Evolutionary conservation across 2,113 vertebrate species (phyloP).

Genomic region (Equus quagga): DNA sequence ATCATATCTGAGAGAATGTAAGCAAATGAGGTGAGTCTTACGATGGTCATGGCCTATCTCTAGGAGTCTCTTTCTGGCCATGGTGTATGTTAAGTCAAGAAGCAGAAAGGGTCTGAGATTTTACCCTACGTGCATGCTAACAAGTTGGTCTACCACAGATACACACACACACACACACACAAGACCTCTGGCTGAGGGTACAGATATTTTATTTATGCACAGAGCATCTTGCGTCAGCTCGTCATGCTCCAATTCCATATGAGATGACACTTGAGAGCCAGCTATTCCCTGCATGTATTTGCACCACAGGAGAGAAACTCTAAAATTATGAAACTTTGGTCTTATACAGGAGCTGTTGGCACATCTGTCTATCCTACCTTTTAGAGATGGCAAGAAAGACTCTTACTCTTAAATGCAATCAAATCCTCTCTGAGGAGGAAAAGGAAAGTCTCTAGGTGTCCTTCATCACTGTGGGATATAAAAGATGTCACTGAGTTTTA

Average conservation of each 20-base stretch:
- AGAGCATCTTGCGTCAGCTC: not conserved
- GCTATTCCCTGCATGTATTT: not conserved
- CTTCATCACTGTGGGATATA: not conserved
- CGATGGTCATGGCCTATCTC: not conserved
- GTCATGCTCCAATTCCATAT: not conserved
- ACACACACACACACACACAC: not conserved
- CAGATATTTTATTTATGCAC: not conserved
- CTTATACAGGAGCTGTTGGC: not conserved
- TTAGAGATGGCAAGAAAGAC: not conserved
- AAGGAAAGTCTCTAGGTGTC: not conserved
- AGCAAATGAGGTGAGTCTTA: not conserved
- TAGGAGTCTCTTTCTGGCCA: not conserved
- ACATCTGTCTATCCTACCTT: not conserved
- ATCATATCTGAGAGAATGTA: not conserved
- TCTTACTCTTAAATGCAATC: not conserved
- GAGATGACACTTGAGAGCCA: not conserved
- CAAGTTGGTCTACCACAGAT: not conserved
- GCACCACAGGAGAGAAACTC: not conserved
- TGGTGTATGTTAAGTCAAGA: not conserved
- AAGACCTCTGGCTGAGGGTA: not conserved
- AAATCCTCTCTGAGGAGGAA: not conserved
- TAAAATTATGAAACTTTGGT: not conserved
- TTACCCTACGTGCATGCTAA: not conserved
- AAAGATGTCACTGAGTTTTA: not conserved
- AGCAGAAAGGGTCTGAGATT: not conserved